phyloP scores from a whole-genome alignment of 2,888 invertebrate genomes.

The Lucinisca nassula region DNA sequence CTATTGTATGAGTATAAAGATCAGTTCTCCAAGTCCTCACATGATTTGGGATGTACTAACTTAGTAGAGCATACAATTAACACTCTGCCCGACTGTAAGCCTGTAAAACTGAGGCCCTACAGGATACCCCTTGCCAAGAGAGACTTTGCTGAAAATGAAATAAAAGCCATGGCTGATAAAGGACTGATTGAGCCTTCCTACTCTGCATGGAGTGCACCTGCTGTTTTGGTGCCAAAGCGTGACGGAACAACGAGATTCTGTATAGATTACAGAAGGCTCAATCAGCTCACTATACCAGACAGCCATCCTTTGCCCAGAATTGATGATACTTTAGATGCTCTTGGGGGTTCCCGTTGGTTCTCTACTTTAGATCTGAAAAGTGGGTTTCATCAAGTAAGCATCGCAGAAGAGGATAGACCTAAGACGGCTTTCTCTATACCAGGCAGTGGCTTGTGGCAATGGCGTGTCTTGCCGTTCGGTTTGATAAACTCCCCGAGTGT shows the following conservation, averaged over 20 bases:
- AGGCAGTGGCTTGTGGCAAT: no score
- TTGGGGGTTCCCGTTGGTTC: not conserved
- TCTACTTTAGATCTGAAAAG: no score
- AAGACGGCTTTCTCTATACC: no score
- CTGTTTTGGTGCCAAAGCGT: no score
- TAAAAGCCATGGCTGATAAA: constrained; percentile 35
- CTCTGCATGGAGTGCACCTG: no score
- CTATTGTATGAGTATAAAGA: constrained; percentile 16
- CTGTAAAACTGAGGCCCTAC: constrained; percentile 38
- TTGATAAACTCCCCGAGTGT: no score
- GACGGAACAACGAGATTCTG: not conserved
- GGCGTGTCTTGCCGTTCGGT: no score
- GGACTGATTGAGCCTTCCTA: constrained; percentile 55
- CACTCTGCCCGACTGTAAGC: constrained; percentile 11
- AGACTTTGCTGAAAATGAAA: constrained; percentile 44
- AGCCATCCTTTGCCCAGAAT: no score
- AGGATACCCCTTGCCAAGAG: constrained; percentile 52
- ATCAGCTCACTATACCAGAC: no score
- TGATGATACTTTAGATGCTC: constrained; percentile 4
- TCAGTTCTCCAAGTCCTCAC: constrained; percentile 24
- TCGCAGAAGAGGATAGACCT: no score
- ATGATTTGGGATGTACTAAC: constrained; percentile 44
- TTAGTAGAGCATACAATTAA: constrained; percentile 45
- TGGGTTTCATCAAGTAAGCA: no score
- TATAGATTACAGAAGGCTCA: no score